Evolutionary conservation across 2,113 vertebrate genomes (phyloP).

Genomic region (Stomatorhinus ivindoensis): DNA sequence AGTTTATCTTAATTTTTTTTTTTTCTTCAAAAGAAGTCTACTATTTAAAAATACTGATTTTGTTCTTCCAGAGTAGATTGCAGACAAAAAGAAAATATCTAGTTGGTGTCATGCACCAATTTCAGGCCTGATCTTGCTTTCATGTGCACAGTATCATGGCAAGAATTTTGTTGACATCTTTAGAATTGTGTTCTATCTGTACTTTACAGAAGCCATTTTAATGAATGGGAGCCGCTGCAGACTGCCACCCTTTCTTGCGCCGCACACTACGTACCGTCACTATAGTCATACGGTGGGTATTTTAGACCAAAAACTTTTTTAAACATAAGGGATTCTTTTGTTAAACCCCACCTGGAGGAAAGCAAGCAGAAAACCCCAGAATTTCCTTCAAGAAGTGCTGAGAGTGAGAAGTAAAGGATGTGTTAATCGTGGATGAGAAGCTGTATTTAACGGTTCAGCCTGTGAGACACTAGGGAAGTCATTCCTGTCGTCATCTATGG

Average conservation of each 20-base stretch:
- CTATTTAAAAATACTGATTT: not conserved
- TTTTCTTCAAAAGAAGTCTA: not conserved
- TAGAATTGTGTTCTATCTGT: not conserved
- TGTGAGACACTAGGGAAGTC: not conserved
- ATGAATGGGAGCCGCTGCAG: slow-evolving; percentile 50
- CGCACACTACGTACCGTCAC: slow-evolving; percentile 21
- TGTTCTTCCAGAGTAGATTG: not conserved
- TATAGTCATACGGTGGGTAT: slow-evolving; percentile 19
- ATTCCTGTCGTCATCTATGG: not conserved
- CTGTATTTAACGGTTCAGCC: not conserved
- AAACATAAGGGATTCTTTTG: not conserved
- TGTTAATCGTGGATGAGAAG: not conserved
- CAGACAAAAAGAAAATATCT: not conserved
- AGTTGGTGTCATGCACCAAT: not conserved
- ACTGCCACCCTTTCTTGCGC: slow-evolving; percentile 14
- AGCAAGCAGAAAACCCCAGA: slow-evolving; percentile 81
- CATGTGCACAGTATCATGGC: not conserved
- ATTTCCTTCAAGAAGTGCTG: slow-evolving; percentile 79
- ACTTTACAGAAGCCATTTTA: slow-evolving; percentile 68
- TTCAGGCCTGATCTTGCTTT: not conserved
- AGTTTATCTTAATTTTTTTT: not conserved
- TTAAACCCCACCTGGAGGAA: slow-evolving; percentile 65
- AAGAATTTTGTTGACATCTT: not conserved
- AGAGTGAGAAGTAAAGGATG: slow-evolving; percentile 60
- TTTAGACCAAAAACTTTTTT: not conserved